Conservation (phyloP, 1,140 invertebrate species). For the Pomacea maculata region DNA sequence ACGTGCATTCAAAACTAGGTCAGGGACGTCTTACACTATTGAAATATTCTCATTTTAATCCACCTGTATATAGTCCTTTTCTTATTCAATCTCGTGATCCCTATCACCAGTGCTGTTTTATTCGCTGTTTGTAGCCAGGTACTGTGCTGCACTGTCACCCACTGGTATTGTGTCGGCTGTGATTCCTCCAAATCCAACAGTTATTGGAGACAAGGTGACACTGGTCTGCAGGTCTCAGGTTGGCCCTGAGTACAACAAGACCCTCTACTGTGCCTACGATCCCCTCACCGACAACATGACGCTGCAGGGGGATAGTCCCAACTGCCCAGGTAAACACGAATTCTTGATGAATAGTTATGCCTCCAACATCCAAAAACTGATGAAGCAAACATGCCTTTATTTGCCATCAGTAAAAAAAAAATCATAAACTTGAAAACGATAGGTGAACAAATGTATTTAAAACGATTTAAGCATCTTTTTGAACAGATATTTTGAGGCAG, state of each 20-base stretch:
- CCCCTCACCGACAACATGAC: conserved; percentile 15
- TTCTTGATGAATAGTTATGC: not conserved
- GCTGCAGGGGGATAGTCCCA: conserved; percentile 30
- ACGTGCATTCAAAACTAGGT: too few species aligned
- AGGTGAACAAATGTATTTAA: not conserved
- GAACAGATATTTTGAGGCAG: too few species aligned
- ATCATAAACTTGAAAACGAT: not conserved
- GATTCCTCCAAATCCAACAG: not conserved
- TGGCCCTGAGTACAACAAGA: not conserved
- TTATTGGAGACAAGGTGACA: not conserved
- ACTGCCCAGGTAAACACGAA: conserved; percentile 36
- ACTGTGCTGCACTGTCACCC: not conserved
- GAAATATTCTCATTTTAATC: too few species aligned
- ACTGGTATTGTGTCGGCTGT: conserved; percentile 9
- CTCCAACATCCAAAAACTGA: not conserved
- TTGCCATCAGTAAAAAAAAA: not conserved
- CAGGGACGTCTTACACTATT: too few species aligned
- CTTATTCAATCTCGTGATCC: too few species aligned
- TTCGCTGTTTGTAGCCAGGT: not conserved
- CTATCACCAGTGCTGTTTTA: not conserved
- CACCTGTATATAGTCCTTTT: too few species aligned
- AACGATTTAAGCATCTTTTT: not conserved
- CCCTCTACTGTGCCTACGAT: conserved; percentile 39
- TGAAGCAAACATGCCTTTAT: not conserved
- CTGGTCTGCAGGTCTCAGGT: conserved; percentile 7